These are phyloP conservation scores for Drosophila meridiana DNA, from an alignment of 2,888 invertebrate genomes.

Conservation along the genomic window DNA sequence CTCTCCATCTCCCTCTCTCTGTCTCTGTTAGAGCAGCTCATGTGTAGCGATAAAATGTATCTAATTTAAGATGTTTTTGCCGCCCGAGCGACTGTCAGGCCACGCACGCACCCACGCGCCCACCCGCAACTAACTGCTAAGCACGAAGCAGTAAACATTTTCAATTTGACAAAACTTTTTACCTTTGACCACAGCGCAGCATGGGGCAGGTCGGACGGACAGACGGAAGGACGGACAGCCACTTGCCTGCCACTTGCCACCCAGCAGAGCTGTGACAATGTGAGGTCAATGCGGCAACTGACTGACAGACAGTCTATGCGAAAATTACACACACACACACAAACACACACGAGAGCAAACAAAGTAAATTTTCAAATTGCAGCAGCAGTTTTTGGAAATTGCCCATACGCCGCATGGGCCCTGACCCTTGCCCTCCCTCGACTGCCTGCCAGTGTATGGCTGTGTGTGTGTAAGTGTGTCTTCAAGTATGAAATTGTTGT, in stretches of 20 bases:
- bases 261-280: slow-evolving; percentile 59
- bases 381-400: slow-evolving; percentile 59
- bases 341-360: slow-evolving; percentile 19
- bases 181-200: slow-evolving; percentile 76
- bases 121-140: slow-evolving; percentile 46
- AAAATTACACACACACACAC: slow-evolving; percentile 32
- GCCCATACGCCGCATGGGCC: slow-evolving; percentile 51
- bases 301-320: slow-evolving; percentile 48
- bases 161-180: slow-evolving; percentile 80
- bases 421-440: slow-evolving; percentile 1
- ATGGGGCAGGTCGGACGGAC: slow-evolving; percentile 17
- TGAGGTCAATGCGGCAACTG: slow-evolving; percentile 77
- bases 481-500: slow-evolving; percentile 75
- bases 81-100: slow-evolving; percentile 59
- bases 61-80: slow-evolving; percentile 80
- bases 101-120: slow-evolving; percentile 1
- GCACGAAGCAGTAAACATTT: slow-evolving; percentile 77
- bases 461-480: slow-evolving; percentile 1
- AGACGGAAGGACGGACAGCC: background rate
- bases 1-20: background rate
- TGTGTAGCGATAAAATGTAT: slow-evolving; percentile 79
- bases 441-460: background rate
- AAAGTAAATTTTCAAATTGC: slow-evolving; percentile 72
- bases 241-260: slow-evolving; percentile 15
- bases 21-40: slow-evolving; percentile 44